Base-by-base conservation (phyloP, 2,888 invertebrate species). In the Cryptocheilus praepositus region DNA sequence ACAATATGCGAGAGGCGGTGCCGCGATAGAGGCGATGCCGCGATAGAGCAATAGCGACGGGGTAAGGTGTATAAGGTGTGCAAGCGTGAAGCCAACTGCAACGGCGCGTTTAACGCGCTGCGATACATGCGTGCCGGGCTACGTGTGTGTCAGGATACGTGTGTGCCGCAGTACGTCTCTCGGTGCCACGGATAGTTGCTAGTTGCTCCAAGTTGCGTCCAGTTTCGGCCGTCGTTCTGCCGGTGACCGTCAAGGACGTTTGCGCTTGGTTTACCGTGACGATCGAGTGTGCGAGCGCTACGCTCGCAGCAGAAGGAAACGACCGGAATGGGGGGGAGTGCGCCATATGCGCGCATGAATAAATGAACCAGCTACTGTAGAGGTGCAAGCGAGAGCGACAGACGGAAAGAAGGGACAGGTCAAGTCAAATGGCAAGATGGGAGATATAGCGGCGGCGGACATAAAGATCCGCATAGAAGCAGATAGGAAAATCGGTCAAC, bases 191-290 rank as follows among this genome's bases (percentile, higher is more conserved):
- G 36, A 36, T 1, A 36, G 36, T 36, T 28, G 28, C 7, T 7
- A 28, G 28, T 28, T 49, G 57, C 65, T 61, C 19, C 13, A 1
- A 36, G 36, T 7, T 36, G 13, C 36, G 36, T 36, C 36, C 1
- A 36, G 11, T 36, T 36, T 56, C 49, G 57, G n/a, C 61, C 76
- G 70, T 72, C 69, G 66, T 74, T 65, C 72, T 61, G 49, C 58
- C 71, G 75, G 49, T 28, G 75, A 72, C 74, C 79, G 71, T 77
- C 77, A 77, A 79, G 79, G 79, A 68, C 79, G 79, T 77, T 77
- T 67, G 74, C 65, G 68, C 61, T 68, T 46, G 57, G 65, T 28
- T 55, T 60, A 51, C 67, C 44, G 49, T 49, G 46, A 21, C 51
- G 57, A 60, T 7, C 49, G 63, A 53, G 58, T 43, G 51, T 51